Percentiles rank a stretch among this genome's conserved stretches.
Conservation (phyloP, 2,797 vertebrate genomes). For the Eurystomus glaucurus region DNA sequence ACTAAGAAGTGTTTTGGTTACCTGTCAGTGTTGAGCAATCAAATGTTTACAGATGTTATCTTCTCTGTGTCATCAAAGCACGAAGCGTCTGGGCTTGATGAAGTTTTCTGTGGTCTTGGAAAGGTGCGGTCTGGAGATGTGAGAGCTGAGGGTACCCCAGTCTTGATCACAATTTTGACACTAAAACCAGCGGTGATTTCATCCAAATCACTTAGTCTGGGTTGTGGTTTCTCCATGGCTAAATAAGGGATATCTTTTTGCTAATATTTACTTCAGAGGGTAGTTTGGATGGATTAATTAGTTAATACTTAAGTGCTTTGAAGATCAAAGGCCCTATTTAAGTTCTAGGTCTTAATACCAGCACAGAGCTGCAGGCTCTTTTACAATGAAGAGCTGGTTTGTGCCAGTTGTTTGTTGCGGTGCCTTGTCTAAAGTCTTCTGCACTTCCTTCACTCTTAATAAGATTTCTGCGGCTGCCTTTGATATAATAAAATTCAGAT, state of each 20-base stretch:
- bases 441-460: neutral
- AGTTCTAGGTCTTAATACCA: slow-evolving; percentile 28
- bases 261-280: neutral
- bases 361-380: slow-evolving; percentile 14
- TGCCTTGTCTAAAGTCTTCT: slow-evolving; percentile 18
- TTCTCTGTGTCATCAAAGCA: neutral
- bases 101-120: neutral
- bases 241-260: neutral
- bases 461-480: slow-evolving; percentile 36
- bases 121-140: neutral
- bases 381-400: slow-evolving; percentile 28
- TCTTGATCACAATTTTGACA: neutral
- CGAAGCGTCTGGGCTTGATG: neutral
- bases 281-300: slow-evolving; percentile 36
- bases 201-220: neutral
- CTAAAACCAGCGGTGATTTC: neutral
- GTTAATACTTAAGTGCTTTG: slow-evolving; percentile 41
- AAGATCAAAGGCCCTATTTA: slow-evolving; percentile 43
- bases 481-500: neutral
- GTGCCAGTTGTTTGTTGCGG: slow-evolving; percentile 43
- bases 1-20: neutral
- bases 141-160: neutral
- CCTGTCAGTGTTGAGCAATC: neutral
- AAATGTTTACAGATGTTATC: neutral
- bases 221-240: neutral